Evolutionary conservation across 2,888 invertebrate genomes (phyloP).

Genomic region (Spodoptera picta): DNA sequence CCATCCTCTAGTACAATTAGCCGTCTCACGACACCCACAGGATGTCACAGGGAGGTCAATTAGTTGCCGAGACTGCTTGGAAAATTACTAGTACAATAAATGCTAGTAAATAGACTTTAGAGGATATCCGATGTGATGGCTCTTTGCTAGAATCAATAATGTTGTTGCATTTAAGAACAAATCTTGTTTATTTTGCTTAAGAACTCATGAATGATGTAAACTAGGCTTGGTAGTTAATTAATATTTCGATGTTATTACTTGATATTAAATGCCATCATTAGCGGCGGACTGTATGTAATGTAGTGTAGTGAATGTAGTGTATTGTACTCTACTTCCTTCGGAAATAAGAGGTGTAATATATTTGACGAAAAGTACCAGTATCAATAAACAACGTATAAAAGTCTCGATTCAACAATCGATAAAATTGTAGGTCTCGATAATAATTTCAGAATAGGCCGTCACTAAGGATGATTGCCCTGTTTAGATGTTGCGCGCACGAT

Average conservation of each 20-base stretch:
- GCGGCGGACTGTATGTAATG: too few relatives aligned
- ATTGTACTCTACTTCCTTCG: not conserved
- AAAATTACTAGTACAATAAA: slow-evolving; percentile 25
- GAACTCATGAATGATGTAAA: too few relatives aligned
- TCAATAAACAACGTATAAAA: not conserved
- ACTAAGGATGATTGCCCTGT: slow-evolving; percentile 49
- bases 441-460: slow-evolving; percentile 28
- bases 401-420: slow-evolving; percentile 8
- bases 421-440: slow-evolving; percentile 19
- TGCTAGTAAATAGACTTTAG: slow-evolving; percentile 22
- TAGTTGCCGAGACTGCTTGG: slow-evolving; percentile 24
- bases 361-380: not conserved
- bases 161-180: not conserved
- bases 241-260: too few relatives aligned
- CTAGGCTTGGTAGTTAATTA: too few relatives aligned
- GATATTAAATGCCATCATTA: too few relatives aligned
- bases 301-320: not conserved
- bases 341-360: not conserved
- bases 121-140: slow-evolving; percentile 21
- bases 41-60: slow-evolving; percentile 42
- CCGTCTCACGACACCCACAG: slow-evolving; percentile 38
- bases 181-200: not conserved
- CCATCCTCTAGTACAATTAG: slow-evolving; percentile 29
- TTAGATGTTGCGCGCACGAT: slow-evolving; percentile 45
- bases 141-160: slow-evolving; percentile 15